Evolutionary conservation across 2,113 vertebrate species (phyloP), one percentile per base, ranked within the genome.

Genomic region (Mus spicilegus): DNA sequence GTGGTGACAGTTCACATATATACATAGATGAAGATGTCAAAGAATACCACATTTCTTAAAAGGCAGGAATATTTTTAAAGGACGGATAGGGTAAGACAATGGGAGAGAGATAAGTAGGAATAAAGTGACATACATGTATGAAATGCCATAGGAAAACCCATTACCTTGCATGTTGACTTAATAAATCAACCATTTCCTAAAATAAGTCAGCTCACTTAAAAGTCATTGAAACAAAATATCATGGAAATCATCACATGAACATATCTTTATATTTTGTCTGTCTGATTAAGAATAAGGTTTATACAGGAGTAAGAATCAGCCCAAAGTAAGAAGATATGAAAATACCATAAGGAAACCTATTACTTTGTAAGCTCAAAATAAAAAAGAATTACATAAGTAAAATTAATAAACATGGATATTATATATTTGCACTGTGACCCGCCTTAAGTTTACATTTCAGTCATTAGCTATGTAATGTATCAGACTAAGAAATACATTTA

Each of bases 141-240:
- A 63, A 46, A 69, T 51, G 28, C 42, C 28, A 49, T 24, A 69
- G 19, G 7, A 30, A 22, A 87, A 46, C 39, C 39, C 82, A 33
- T 65, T 19, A 49, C 61, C 46, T 33, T 30, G 82, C 20, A 85
- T 30, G 42, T 8, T 46, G 39, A 46, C 39, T 6, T 85, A 85
- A 46, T 33, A 85, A 78, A 94, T 92, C 33, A 78, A 91, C 12
- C 72, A 1, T 91, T 95, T 89, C 56, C 75, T 84, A 97, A 96
- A 95, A 90, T 75, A 95, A 95, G 24, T 26, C 75, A 89, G 51
- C 13, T 88, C 33, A 87, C 72, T 39, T 90, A 75, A 73, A 94
- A 89, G 49, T 24, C 9, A 28, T 51, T 84, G 39, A n/a, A 81
- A 94, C 67, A 30, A 39, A 80, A 85, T 78, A 3, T 81, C 92